These are phyloP conservation scores for Myiothlypis coronata DNA, from an alignment of 2,797 vertebrate species.

Conservation along the genomic window DNA sequence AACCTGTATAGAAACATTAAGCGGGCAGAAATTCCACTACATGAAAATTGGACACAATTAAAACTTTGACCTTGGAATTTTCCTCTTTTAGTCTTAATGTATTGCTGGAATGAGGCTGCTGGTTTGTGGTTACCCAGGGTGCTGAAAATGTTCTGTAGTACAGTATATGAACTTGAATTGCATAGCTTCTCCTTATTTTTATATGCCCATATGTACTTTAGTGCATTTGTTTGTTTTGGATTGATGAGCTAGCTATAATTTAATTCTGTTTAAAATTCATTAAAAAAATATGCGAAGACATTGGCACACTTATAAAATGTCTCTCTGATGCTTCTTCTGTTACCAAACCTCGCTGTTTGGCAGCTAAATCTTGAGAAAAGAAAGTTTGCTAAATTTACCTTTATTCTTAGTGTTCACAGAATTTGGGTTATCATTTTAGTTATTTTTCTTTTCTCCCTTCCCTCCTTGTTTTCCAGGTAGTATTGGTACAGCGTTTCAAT, in stretches of 20 bases:
- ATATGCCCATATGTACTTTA: background rate
- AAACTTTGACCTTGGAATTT: background rate
- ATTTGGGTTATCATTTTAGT: background rate
- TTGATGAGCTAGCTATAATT: background rate
- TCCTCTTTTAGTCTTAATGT: background rate
- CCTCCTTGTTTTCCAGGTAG: slow-evolving; percentile 80
- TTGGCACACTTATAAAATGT: background rate
- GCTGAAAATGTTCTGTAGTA: background rate
- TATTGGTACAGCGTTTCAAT: slow-evolving; percentile 87
- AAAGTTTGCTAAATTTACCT: background rate
- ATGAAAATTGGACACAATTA: background rate
- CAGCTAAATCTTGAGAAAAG: background rate
- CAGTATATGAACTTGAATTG: background rate
- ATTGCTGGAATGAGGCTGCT: background rate
- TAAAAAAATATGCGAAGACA: background rate
- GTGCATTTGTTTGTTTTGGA: background rate
- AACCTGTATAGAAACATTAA: background rate
- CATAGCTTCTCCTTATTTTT: background rate
- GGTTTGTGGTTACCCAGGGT: background rate
- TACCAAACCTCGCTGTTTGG: background rate
- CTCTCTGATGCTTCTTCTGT: background rate
- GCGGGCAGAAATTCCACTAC: background rate
- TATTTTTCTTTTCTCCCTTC: background rate
- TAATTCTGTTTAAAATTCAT: background rate
- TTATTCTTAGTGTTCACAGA: background rate